Conservation (phyloP, 2,797 vertebrate species). For the Syngnathus rostellatus region DNA sequence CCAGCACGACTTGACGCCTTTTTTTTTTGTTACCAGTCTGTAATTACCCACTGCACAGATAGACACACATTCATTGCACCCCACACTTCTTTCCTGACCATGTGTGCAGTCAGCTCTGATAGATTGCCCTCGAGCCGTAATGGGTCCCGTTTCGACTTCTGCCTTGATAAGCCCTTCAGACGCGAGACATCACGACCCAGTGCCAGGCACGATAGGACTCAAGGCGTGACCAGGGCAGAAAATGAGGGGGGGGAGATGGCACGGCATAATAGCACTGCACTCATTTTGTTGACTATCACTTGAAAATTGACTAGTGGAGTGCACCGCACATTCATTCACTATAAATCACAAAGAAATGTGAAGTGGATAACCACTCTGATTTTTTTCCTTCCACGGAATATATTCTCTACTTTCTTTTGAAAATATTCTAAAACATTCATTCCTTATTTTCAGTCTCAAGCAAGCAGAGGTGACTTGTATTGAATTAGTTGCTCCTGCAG, state of each 20-base stretch:
- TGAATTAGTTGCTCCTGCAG: background rate
- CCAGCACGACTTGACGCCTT: constrained; percentile 29
- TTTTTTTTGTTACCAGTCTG: constrained; percentile 2
- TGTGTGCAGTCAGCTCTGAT: background rate
- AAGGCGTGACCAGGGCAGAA: background rate
- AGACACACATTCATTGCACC: background rate
- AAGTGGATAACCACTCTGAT: background rate
- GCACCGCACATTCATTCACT: too few species aligned
- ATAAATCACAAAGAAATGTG: background rate
- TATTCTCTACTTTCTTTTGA: background rate
- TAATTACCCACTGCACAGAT: background rate
- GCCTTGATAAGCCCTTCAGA: constrained; percentile 1
- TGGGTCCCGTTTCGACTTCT: background rate
- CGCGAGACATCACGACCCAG: background rate
- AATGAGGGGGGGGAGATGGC: background rate
- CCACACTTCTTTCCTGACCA: background rate
- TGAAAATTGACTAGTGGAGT: background rate
- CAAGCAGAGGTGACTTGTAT: background rate
- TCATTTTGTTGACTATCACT: background rate
- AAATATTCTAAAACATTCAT: background rate
- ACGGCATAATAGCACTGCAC: background rate
- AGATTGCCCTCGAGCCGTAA: background rate
- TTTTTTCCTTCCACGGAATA: background rate
- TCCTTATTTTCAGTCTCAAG: background rate
- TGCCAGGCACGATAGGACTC: background rate